Base-by-base conservation (phyloP, 2,888 invertebrate species). In the Apodemia duryi region DNA sequence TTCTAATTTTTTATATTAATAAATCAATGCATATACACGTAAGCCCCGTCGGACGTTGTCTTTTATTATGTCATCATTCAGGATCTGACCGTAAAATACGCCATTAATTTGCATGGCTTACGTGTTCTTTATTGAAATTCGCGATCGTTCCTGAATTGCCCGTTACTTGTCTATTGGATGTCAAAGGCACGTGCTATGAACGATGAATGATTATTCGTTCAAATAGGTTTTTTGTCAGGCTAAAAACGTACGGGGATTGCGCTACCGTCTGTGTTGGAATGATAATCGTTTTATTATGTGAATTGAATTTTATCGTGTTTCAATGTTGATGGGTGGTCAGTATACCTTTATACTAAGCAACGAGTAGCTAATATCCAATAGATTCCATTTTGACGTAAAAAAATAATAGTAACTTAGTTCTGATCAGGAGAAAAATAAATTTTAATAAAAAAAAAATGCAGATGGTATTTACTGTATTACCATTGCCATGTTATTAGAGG, bases 271-370 rank as follows among this genome's bases (percentile, higher is more conserved):
- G 71, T 72, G 73, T 75, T 76, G 73, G 77, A 77, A 78, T 80
- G 72, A 76, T 81, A 84, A 84, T 82, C 77, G 77, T 72, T 74
- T 69, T 69, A 68, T 68, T 73, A 71, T 83, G 82, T 81, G 81
- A 78, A 76, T 71, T 75, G 84, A 82, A 83, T 84, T 11, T 57
- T 57, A 57, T 74, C 66, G 73, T 70, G 71, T 69, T 71, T 75
- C 72, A 70, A 69, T 62, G 63, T 70, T 70, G 67, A 66, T 73
- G 67, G 69, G 70, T 71, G 69, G 49, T 49, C 49, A 21, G 21
- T 21, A 21, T 21, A 21, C 21, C 21, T 21, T 21, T 21, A 21
- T 21, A 21, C 21, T 21, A 21, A 21, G 21, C 21, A 21, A 21
- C 21, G 21, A 21, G 21, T 21, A 21, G 21, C 21, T 21, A 21